Percentiles rank a stretch among this genome's conserved stretches.
These are phyloP conservation scores for Cladorhizidae sp. DNA, from an alignment of 37 sponge, comb jelly and placozoan species.

Conservation along the genomic window DNA sequence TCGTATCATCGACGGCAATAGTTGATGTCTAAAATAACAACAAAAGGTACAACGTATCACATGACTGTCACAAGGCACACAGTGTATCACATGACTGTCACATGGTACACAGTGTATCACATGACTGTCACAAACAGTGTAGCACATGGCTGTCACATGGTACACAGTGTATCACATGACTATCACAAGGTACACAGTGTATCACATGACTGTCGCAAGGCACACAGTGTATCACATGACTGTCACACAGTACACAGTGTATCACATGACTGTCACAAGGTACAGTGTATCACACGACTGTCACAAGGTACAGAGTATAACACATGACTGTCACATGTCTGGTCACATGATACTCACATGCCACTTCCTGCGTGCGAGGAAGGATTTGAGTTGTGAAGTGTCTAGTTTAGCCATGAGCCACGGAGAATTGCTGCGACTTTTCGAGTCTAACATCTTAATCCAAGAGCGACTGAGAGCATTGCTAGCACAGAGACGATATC, in stretches of 20 bases:
- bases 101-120: slow-evolving; percentile 4
- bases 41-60: background rate
- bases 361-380: slow-evolving; percentile 63
- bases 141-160: background rate
- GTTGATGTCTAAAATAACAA: slow-evolving; percentile 13
- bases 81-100: slow-evolving; percentile 2
- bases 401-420: slow-evolving; percentile 66
- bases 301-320: background rate
- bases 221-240: background rate
- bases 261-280: slow-evolving; percentile 8
- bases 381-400: slow-evolving; percentile 35
- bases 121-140: slow-evolving; percentile 22
- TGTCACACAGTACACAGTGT: background rate
- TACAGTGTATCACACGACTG: slow-evolving; percentile 57
- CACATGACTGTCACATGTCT: background rate
- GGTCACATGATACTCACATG: slow-evolving; percentile 39
- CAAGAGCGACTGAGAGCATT: slow-evolving; percentile 33
- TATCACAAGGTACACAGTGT: background rate
- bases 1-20: slow-evolving; percentile 40
- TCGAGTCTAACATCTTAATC: slow-evolving; percentile 29
- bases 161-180: slow-evolving; percentile 52
- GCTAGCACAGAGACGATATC: slow-evolving; percentile 41
- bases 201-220: slow-evolving; percentile 11
- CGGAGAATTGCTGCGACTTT: background rate
- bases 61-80: slow-evolving; percentile 13